Conservation (phyloP, 2,113 vertebrate species). For the Beaufortia kweichowensis region DNA sequence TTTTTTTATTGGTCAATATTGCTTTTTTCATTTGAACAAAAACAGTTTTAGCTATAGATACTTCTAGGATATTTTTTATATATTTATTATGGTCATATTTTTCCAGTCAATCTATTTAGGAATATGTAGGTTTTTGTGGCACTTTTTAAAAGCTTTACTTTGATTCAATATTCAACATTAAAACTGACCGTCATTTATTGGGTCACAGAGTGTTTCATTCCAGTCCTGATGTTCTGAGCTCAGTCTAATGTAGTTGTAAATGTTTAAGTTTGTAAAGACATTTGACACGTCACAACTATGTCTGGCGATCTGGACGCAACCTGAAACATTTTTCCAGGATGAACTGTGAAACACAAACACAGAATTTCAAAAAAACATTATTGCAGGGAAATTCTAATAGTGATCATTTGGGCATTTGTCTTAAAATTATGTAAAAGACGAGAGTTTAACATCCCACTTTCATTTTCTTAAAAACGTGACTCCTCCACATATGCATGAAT, state of each 20-base stretch:
- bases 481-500: background rate
- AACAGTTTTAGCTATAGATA: too few species aligned
- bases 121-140: too few species aligned
- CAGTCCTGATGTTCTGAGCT: constrained; percentile 50
- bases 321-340: constrained; percentile 62
- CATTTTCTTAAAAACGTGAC: constrained; percentile 29
- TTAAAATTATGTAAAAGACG: constrained; percentile 53
- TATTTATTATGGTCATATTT: too few species aligned
- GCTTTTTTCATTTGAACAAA: too few species aligned
- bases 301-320: constrained; percentile 63
- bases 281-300: constrained; percentile 64
- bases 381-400: too few species aligned
- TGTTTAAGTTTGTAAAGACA: constrained; percentile 56
- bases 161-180: background rate
- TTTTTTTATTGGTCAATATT: too few species aligned
- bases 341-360: constrained; percentile 54
- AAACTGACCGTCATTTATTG: constrained; percentile 52
- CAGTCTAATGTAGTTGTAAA: constrained; percentile 64
- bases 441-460: background rate
- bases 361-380: background rate
- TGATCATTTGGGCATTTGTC: constrained; percentile 46
- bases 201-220: constrained; percentile 60
- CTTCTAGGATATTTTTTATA: too few species aligned
- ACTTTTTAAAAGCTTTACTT: too few species aligned
- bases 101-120: too few species aligned